A percentile compares a stretch with the other conserved stretches of the same genome.
Evolutionary conservation across 2,888 invertebrate species (phyloP).

Genomic region (Cosmia trapezina): DNA sequence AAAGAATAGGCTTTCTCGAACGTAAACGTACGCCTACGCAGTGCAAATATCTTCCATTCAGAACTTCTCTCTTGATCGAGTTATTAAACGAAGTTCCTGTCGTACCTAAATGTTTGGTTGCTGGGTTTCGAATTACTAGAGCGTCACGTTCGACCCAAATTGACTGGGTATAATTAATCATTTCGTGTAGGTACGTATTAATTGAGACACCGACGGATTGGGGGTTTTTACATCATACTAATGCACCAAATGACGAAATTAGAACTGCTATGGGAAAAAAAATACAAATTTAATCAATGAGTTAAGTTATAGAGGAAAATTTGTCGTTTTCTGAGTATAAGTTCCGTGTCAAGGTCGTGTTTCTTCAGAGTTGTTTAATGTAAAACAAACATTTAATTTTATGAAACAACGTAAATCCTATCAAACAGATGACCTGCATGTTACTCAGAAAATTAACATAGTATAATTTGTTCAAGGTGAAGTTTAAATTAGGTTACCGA

Average conservation of each 20-base stretch:
- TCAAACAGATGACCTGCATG: conserved; percentile 25
- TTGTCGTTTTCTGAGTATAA: conserved; percentile 24
- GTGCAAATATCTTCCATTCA: conserved; percentile 49
- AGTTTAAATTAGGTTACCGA: background rate
- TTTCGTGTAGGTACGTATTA: conserved; percentile 72
- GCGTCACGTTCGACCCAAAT: conserved; percentile 80
- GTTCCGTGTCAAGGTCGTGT: conserved; percentile 52
- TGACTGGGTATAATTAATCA: conserved; percentile 81
- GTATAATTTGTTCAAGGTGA: conserved; percentile 40
- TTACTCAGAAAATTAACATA: conserved; percentile 26
- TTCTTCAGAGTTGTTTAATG: conserved; percentile 21
- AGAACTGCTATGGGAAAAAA: conserved; percentile 6
- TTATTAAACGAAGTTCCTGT: conserved; percentile 68
- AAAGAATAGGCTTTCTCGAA: conserved; percentile 37
- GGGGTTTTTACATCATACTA: conserved; percentile 44
- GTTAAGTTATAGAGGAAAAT: conserved; percentile 39
- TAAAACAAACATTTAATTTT: conserved; percentile 23
- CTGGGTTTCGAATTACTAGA: conserved; percentile 71
- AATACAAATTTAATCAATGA: conserved; percentile 10
- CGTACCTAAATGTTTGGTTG: conserved; percentile 66
- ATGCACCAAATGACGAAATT: conserved; percentile 21
- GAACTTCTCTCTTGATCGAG: conserved; percentile 58
- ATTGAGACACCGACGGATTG: conserved; percentile 72
- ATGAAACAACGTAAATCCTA: conserved; percentile 17
- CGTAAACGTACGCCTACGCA: conserved; percentile 34